Evolutionary conservation across 2,888 invertebrate species (phyloP).

Genomic region (Nomada ferruginata): DNA sequence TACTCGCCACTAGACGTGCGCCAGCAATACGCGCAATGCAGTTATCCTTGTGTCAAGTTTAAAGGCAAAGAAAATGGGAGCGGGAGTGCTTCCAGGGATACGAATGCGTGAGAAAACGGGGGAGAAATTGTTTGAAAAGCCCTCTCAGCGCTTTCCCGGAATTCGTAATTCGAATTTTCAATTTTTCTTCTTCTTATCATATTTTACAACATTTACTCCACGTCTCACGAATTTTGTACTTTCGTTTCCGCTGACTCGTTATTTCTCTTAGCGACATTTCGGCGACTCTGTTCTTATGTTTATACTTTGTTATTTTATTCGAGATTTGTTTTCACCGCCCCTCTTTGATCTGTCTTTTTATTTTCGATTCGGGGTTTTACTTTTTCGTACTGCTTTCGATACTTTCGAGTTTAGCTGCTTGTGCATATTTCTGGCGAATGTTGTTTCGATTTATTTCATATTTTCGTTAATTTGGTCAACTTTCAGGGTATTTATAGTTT

Average conservation of each 20-base stretch:
- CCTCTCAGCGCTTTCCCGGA: too few relatives aligned
- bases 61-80: constrained; percentile 11
- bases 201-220: too few relatives aligned
- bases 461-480: too few relatives aligned
- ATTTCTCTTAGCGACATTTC: not conserved
- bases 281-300: not conserved
- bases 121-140: too few relatives aligned
- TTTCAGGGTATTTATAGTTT: too few relatives aligned
- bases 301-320: not conserved
- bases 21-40: not conserved
- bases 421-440: too few relatives aligned
- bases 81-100: not conserved
- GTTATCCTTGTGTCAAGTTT: constrained; percentile 37
- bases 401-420: too few relatives aligned
- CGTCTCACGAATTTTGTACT: not conserved
- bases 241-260: not conserved
- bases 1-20: constrained; percentile 16
- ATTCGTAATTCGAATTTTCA: not conserved
- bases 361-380: too few relatives aligned
- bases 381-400: too few relatives aligned
- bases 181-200: not conserved
- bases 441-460: too few relatives aligned
- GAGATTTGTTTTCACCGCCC: too few relatives aligned
- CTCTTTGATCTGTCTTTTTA: too few relatives aligned
- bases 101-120: not conserved